phyloP scores from a whole-genome alignment of 2,888 invertebrate species.

The Cantharis rustica region DNA sequence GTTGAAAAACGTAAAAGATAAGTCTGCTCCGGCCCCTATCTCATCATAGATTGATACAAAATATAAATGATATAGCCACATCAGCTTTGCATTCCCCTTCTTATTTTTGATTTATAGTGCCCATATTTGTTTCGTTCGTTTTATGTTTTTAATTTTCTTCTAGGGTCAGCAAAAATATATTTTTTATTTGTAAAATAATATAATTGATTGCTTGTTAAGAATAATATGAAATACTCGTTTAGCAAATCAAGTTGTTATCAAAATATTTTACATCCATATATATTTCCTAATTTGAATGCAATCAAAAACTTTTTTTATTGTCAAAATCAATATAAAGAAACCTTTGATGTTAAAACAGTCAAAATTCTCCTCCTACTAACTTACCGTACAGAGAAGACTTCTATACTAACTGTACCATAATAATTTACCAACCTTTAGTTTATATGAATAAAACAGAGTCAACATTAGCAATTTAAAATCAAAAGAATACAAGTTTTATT shows the following conservation, averaged over 20 bases:
- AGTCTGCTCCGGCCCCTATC: constrained; percentile 43
- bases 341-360: not conserved
- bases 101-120: constrained; percentile 47
- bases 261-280: not conserved
- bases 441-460: not conserved
- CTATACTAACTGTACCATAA: not conserved
- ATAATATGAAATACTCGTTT: not conserved
- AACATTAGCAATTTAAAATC: not conserved
- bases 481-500: not conserved
- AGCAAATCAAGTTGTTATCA: not conserved
- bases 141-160: constrained; percentile 35
- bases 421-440: not conserved
- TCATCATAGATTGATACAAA: constrained; percentile 51
- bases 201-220: not conserved
- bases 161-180: constrained; percentile 24
- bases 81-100: constrained; percentile 47
- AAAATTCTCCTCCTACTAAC: not conserved
- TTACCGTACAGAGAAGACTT: not conserved
- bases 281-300: not conserved
- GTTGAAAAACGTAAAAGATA: constrained; percentile 43
- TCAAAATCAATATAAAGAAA: not conserved
- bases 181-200: not conserved
- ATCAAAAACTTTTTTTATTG: not conserved
- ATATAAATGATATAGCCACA: constrained; percentile 49
- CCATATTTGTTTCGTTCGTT: constrained; percentile 41